Evolutionary conservation across 2,797 vertebrate species (phyloP).

Genomic region (Pristis pectinata): DNA sequence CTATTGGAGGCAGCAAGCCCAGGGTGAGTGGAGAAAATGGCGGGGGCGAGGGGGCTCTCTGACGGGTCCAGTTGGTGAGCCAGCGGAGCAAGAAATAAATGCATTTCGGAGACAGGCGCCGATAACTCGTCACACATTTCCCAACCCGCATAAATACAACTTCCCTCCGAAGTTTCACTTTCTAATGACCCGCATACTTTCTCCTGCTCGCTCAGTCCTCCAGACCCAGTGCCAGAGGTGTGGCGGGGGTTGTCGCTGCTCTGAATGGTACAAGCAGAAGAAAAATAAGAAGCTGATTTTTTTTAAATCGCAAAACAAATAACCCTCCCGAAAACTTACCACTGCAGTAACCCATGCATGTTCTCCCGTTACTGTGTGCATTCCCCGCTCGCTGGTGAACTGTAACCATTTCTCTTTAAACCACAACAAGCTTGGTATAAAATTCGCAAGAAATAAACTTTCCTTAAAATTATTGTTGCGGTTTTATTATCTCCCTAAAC

Average conservation of each 20-base stretch:
- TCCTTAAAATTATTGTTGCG: background rate
- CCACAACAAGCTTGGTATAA: background rate
- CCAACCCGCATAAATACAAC: background rate
- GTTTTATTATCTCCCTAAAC: background rate
- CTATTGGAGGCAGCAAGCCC: slow-evolving; percentile 95
- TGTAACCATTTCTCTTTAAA: background rate
- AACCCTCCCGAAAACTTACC: background rate
- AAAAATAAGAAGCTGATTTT: background rate
- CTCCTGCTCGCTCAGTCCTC: background rate
- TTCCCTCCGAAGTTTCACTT: background rate
- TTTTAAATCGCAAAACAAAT: background rate
- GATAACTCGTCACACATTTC: background rate
- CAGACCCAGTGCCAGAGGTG: background rate
- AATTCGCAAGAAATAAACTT: background rate
- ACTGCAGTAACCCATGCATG: background rate
- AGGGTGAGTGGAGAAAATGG: slow-evolving; percentile 76
- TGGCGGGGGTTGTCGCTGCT: background rate
- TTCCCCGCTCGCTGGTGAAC: background rate
- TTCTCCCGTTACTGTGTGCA: background rate
- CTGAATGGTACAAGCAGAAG: background rate
- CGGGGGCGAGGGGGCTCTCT: background rate
- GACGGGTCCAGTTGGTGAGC: background rate
- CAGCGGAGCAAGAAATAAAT: background rate
- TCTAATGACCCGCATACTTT: background rate
- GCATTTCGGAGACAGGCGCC: too few relatives aligned